Evolutionary conservation across 2,797 vertebrate genomes (phyloP), one percentile per base, ranked within the genome.

Genomic region (Takifugu ocellatus): DNA sequence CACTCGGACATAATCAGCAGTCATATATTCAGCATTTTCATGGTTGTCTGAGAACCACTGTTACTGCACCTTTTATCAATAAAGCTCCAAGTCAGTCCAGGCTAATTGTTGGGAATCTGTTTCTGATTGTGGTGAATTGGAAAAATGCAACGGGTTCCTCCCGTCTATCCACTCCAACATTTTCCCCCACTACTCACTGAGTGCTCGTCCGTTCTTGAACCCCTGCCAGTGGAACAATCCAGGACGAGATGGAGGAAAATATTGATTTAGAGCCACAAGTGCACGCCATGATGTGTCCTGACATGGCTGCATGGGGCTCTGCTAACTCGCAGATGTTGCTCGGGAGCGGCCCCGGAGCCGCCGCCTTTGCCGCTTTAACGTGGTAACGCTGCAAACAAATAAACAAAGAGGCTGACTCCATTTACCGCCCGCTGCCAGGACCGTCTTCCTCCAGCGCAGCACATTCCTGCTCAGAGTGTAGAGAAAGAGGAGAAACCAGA

Each of bases 241-340:
- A 25, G 76, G 56, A 72, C 51, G 69, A 80, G 75, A 82, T 56
- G 79, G 74, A 83, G 82, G 72, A 73, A 87, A 83, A 85, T 88
- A 88, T 86, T 88, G 89, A 89, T 89, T 87, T 82, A 84, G 61
- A 78, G 80, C 83, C 66, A 25, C 73, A 66, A 72, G 78, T 74
- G 68, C 69, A 75, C 76, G 74, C 62, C 70, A 25, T 63, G 63
- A 72, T 74, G 65, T 77, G 78, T 79, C 75, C 67, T 64, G 79
- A 72, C 78, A 61, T 59, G 75, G 70, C 81, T 51, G 10, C 46
- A 9, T 9, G 46, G 15, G 56, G 51, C 9, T 43, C 61, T 66
- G 51, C 68, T 59, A 75, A 75, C 67, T 77, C 82, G 46, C 83
- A 84, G 84, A 86, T 86, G 88, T 70, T 74, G 55, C 61, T 71